Base-by-base conservation (phyloP, 2,888 invertebrate species). In the Antitype chi region DNA sequence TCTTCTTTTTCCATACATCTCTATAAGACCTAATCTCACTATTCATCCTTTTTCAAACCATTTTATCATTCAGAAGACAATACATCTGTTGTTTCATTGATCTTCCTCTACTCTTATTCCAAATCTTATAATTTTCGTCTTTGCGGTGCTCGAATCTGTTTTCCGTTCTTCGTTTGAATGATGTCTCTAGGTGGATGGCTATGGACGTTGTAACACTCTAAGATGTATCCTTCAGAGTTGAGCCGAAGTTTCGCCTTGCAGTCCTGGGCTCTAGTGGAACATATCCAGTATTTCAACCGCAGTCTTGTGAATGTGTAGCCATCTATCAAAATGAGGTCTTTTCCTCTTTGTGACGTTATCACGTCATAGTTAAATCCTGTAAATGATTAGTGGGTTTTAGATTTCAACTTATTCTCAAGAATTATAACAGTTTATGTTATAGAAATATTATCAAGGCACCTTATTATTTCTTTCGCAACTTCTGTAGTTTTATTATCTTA, bases 301-400 rank as follows among this genome's bases (percentile, higher is more conserved):
- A 82, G 38, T 53, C 66, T 66, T 8, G 62, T 43, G 49, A 86
- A 92, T 1, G 92, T 92, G 28, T 86, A 91, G 5, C 88, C 89
- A 13, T 87, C 83, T 23, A 91, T 77, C 81, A 91, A 87, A 47
- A 81, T 66, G 55, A 88, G 88, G 0, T 68, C 74, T 49, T 70
- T 82, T 13, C 84, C 82, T 74, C 66, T 67, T 69, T 79, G 84
- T 23, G 81, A 82, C 20, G 59, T 66, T 9, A 77, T 66, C 17
- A 86, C 87, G 32, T 82, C 43, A 55, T 81, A 80, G 43, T 70
- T 70, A n/a, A 69, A 68, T 57, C 25, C 71, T 70, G 55, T 53
- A 66, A 81, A 66, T 2, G n/a, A 66, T 52, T 2, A 28, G 43
- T 43, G 13, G 7, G 7, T 25, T 71, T 63, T 69, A 78, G 49